These are phyloP conservation scores for Agonopterix heracliana DNA, from an alignment of 2,888 invertebrate species.

Conservation along the genomic window DNA sequence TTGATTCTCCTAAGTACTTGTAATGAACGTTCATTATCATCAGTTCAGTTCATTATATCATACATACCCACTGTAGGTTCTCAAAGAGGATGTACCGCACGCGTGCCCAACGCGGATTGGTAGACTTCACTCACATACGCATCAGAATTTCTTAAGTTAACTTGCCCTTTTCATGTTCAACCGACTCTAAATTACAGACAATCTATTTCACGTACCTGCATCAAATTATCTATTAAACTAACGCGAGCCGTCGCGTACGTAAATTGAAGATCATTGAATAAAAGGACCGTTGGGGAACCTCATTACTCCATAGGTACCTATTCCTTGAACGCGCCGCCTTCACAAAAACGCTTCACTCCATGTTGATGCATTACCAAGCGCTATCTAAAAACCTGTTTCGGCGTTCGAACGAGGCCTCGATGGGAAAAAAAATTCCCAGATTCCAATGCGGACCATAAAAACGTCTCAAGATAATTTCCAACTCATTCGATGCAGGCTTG, in stretches of 20 bases:
- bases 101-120: too few relatives aligned
- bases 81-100: too few relatives aligned
- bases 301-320: constrained; percentile 44
- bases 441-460: constrained; percentile 73
- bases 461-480: constrained; percentile 70
- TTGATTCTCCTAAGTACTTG: too few relatives aligned
- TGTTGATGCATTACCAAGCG: constrained; percentile 73
- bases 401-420: constrained; percentile 59
- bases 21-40: too few relatives aligned
- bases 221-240: background rate
- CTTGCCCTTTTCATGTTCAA: too few relatives aligned
- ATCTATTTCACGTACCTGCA: background rate
- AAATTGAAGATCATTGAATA: constrained; percentile 51
- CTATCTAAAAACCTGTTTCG: constrained; percentile 75
- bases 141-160: too few relatives aligned
- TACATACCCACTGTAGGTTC: too few relatives aligned
- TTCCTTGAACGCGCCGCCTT: constrained; percentile 64
- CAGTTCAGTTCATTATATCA: too few relatives aligned
- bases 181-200: too few relatives aligned
- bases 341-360: constrained; percentile 56
- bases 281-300: constrained; percentile 53
- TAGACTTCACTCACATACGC: too few relatives aligned
- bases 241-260: constrained; percentile 6
- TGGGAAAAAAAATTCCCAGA: constrained; percentile 67
- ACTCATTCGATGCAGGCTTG: constrained; percentile 42